These are phyloP conservation scores for Tragelaphus eurycerus DNA, from an alignment of 2,797 vertebrate species.

Conservation along the genomic window DNA sequence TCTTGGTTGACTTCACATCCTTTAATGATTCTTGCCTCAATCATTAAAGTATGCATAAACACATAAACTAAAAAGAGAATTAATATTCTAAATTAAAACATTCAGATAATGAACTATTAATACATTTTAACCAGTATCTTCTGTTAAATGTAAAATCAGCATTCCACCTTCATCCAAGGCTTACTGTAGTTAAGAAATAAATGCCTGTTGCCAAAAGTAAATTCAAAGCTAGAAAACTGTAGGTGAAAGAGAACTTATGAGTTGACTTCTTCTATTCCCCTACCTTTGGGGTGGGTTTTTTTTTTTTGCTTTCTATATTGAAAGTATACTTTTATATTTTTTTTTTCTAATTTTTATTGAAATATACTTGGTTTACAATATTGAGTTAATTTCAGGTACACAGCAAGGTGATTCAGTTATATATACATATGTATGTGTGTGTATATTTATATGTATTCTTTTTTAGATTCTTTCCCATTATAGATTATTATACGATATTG, in stretches of 20 bases:
- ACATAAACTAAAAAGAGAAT: slow-evolving; percentile 14
- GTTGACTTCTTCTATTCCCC: not conserved
- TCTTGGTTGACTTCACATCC: not conserved
- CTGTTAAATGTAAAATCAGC: slow-evolving; percentile 3
- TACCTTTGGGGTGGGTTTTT: not conserved
- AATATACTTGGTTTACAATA: not conserved
- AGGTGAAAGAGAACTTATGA: not conserved
- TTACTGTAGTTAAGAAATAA: slow-evolving; percentile 17
- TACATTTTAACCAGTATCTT: slow-evolving; percentile 1
- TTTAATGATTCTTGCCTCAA: slow-evolving; percentile 4
- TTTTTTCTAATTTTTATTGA: not conserved
- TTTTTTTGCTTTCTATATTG: not conserved
- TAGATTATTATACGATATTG: not conserved
- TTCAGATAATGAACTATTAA: not conserved
- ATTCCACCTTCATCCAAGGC: not conserved
- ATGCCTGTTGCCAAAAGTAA: not conserved
- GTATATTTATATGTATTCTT: not conserved
- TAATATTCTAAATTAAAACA: not conserved
- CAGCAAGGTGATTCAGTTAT: not conserved
- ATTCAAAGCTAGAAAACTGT: slow-evolving; percentile 25
- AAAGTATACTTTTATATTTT: not conserved
- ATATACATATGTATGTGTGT: not conserved
- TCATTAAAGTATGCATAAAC: not conserved
- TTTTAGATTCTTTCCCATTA: not conserved
- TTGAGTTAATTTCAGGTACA: not conserved